phyloP scores from a whole-genome alignment of 1,140 invertebrate species.

The Caenorhabditis tropicalis region DNA sequence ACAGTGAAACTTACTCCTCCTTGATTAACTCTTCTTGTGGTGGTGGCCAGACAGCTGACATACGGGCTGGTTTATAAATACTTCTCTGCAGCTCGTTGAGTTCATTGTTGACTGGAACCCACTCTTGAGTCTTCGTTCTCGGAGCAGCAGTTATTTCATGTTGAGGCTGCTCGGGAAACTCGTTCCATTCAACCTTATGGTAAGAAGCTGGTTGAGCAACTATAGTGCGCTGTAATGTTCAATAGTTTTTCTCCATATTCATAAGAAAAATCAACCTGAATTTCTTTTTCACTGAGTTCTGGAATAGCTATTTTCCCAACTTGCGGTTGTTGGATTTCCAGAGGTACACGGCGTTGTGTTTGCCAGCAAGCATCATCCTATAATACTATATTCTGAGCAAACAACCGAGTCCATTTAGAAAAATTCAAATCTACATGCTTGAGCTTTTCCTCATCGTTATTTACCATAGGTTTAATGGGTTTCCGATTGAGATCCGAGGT shows the following conservation, averaged over 20 bases:
- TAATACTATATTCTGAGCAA: too few relatives aligned
- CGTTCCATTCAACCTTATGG: conserved; percentile 56
- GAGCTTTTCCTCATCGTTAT: too few relatives aligned
- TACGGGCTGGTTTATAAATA: conserved; percentile 49
- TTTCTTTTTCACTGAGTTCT: conserved; percentile 53
- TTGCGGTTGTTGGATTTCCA: conserved; percentile 50
- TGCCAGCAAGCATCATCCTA: conserved; percentile 58
- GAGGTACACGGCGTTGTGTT: conserved; percentile 52
- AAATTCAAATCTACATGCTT: too few relatives aligned
- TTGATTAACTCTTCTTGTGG: conserved; percentile 53
- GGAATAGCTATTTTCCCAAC: conserved; percentile 56
- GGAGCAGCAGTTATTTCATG: conserved; percentile 40
- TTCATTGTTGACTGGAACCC: conserved; percentile 58
- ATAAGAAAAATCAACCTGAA: conserved; percentile 29
- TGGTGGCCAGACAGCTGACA: conserved; percentile 55
- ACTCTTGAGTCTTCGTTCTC: conserved; percentile 55
- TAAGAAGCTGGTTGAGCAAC: conserved; percentile 52
- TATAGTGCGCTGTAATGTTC: conserved; percentile 50
- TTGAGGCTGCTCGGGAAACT: conserved; percentile 55
- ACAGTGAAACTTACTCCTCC: conserved; percentile 45
- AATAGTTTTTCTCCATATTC: too few relatives aligned
- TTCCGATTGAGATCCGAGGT: conserved; percentile 5
- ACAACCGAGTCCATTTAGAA: too few relatives aligned
- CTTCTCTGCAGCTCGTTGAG: conserved; percentile 50
- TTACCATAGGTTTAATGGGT: conserved; percentile 5